phyloP scores from a whole-genome alignment of 2,113 vertebrate genomes.

The Xiphophorus hellerii region DNA sequence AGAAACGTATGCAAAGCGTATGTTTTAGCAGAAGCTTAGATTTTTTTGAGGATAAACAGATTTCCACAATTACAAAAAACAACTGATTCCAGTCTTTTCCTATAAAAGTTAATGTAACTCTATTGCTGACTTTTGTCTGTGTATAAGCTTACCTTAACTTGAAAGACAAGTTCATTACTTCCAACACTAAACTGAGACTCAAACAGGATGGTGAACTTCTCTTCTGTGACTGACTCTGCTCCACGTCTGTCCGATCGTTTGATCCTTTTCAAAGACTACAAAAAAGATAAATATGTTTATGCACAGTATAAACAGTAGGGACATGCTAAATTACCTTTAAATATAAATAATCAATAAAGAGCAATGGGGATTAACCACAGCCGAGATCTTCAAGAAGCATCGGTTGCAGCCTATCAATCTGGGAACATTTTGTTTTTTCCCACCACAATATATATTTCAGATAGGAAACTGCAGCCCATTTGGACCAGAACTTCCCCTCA shows the following conservation, averaged over 20 bases:
- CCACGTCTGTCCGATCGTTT: constrained; percentile 94
- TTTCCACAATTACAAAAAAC: not conserved
- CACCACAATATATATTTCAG: no score
- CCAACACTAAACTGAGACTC: constrained; percentile 97
- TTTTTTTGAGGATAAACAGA: not conserved
- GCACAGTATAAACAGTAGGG: not conserved
- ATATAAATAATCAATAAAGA: not conserved
- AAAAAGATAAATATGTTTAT: not conserved
- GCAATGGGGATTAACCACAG: not conserved
- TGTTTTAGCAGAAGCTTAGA: not conserved
- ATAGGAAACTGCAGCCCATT: no score
- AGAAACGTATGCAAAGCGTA: not conserved
- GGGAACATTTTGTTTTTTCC: not conserved
- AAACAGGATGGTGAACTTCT: constrained; percentile 98
- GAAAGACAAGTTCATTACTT: constrained; percentile 95
- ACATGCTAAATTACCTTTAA: constrained; percentile 29
- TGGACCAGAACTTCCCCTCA: no score
- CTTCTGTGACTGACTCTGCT: constrained; percentile 95
- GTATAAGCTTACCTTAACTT: constrained; percentile 88
- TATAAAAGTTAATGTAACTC: not conserved
- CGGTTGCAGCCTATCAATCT: not conserved
- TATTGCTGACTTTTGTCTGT: not conserved
- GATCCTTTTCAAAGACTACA: constrained; percentile 94
- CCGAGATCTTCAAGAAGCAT: not conserved
- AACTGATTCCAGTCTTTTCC: not conserved